A percentile compares a stretch with the other conserved stretches of the same genome.
These are phyloP conservation scores for Nannobrachium achirus DNA, from an alignment of 2,113 vertebrate genomes.

Conservation along the genomic window DNA sequence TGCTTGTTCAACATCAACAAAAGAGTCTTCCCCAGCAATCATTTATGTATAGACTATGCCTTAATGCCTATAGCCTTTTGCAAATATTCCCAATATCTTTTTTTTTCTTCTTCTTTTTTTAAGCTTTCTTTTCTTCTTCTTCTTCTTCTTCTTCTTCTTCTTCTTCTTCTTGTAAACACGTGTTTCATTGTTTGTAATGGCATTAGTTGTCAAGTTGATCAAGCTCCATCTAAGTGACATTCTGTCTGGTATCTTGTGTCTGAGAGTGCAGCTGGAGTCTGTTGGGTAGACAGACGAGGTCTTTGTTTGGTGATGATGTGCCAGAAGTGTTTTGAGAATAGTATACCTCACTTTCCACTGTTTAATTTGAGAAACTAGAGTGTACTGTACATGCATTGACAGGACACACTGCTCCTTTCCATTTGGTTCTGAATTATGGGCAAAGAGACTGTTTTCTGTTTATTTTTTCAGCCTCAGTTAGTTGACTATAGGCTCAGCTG, in stretches of 20 bases:
- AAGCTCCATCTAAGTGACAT: constrained; percentile 2
- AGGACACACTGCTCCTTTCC: constrained; percentile 61
- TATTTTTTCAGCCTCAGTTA: constrained; percentile 42
- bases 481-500: constrained; percentile 46
- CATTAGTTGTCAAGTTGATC: background rate
- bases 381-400: constrained; percentile 57
- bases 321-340: constrained; percentile 28
- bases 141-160: background rate
- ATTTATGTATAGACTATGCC: no score
- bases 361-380: constrained; percentile 37
- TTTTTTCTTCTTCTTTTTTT: background rate
- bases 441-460: constrained; percentile 72
- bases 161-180: background rate
- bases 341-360: constrained; percentile 40
- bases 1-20: no score
- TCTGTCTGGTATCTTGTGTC: constrained; percentile 20
- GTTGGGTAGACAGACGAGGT: constrained; percentile 39
- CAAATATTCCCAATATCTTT: background rate
- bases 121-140: background rate
- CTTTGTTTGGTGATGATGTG: constrained; percentile 48
- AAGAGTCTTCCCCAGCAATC: no score
- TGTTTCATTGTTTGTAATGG: background rate
- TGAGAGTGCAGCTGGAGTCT: constrained; percentile 13
- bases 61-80: no score
- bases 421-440: constrained; percentile 79